Evolutionary conservation across 2,888 invertebrate species (phyloP), one percentile per base, ranked within the genome.

Genomic region (Auanema sp.): DNA sequence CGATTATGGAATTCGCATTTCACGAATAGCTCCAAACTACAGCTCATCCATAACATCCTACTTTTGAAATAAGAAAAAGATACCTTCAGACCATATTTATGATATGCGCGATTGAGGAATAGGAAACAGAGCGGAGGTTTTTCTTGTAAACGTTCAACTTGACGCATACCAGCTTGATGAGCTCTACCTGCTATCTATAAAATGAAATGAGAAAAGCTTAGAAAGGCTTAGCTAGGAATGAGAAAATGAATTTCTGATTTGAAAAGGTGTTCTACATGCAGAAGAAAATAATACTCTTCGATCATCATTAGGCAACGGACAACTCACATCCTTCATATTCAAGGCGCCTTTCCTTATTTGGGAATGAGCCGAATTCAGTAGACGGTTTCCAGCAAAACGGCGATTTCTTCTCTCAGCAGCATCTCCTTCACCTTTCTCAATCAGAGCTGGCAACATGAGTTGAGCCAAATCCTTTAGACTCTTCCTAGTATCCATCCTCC

Each of bases 141-240:
- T 60, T 75, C 65, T 52, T 74, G 75, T 0, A 76, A 59, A 16
- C 65, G 59, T 25, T 68, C 75, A 11, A 77, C 73, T 59, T 68
- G 68, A 44, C 75, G 64, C 33, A 60, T 66, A 23, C 77, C 76
- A 1, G 75, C 75, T n/a, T 62, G 52, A 56, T 71, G 72, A n/a
- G 76, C 76, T n/a, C 74, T 59, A 5, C 65, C 75, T 10, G 76
- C 76, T 43, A 77, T 75, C 76, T 77, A 60, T 56, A 72, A 60
- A 18, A 43, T n/a, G 14, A 58, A 44, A 16, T 18, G 16, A 24
- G 33, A 43, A 49, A 52, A 23, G 12, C 16, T 56, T 23, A 40
- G 24, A 25, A 18, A 5, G 8, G 33, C 33, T 33, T 33, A 33
- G 8, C 33, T 33, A 8, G 33, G 33, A 33, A 33, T 33, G 33